phyloP scores from a whole-genome alignment of 1,140 invertebrate species.

The Frieseomelitta varia region DNA sequence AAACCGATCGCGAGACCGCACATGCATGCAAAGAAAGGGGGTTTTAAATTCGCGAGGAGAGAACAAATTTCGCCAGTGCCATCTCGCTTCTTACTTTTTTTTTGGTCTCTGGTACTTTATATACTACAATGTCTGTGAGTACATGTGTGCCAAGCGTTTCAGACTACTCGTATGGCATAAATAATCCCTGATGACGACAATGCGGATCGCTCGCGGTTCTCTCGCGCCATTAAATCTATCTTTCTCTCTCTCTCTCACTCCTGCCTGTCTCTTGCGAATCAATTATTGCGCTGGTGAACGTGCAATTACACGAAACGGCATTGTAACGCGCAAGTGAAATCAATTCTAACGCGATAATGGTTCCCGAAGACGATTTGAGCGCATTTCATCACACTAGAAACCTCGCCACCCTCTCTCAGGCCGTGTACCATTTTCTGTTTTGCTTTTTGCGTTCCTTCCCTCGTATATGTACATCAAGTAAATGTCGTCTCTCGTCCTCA shows the following conservation, averaged over 20 bases:
- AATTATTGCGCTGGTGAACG: conserved; percentile 7
- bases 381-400: conserved; percentile 48
- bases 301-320: conserved; percentile 7
- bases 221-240: not conserved
- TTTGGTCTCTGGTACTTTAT: not conserved
- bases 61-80: conserved; percentile 16
- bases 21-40: not conserved
- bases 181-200: conserved; percentile 36
- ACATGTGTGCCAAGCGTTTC: conserved; percentile 23
- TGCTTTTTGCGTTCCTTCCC: not conserved
- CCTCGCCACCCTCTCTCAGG: not conserved
- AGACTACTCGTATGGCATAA: conserved; percentile 21
- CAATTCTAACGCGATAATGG: conserved; percentile 30
- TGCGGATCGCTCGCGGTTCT: conserved; percentile 1
- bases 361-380: conserved; percentile 43
- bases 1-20: not conserved
- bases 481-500: conserved; percentile 45
- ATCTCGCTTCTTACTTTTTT: not conserved
- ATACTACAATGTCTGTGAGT: not conserved
- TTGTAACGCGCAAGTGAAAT: conserved; percentile 10
- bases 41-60: not conserved
- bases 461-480: conserved; percentile 65
- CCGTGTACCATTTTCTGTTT: not conserved
- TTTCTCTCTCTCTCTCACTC: not conserved
- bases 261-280: not conserved